These are phyloP conservation scores for Troides helena DNA, from an alignment of 2,888 invertebrate species.

Conservation along the genomic window DNA sequence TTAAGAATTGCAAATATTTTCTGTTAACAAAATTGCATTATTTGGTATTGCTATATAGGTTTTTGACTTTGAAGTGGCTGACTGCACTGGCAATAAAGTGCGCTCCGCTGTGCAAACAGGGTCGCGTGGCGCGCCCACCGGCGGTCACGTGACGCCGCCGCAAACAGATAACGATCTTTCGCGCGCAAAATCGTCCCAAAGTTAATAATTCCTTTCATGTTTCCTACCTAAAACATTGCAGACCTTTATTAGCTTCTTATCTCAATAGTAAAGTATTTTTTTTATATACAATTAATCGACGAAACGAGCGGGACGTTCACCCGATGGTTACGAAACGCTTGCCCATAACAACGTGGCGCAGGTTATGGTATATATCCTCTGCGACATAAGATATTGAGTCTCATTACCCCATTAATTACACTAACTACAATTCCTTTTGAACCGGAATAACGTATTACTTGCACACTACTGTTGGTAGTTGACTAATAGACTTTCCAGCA, in stretches of 20 bases:
- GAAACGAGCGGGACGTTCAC: no score
- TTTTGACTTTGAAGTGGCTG: constrained; percentile 26
- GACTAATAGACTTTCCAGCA: no score
- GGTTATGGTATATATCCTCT: no score
- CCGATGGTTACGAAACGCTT: no score
- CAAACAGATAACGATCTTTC: constrained; percentile 63
- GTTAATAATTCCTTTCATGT: constrained; percentile 30
- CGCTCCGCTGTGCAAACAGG: constrained; percentile 60
- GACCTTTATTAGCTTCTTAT: neutral
- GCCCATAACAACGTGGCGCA: no score
- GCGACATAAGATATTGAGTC: no score
- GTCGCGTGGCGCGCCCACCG: constrained; percentile 63
- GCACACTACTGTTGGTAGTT: no score
- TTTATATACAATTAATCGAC: no score
- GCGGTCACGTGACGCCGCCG: constrained; percentile 59
- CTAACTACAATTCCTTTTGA: no score
- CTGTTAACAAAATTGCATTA: neutral
- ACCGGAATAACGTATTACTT: no score
- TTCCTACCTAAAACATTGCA: neutral
- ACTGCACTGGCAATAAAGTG: constrained; percentile 65
- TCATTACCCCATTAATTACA: no score
- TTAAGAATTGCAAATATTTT: no score
- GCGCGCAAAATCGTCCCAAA: constrained; percentile 68
- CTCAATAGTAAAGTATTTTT: neutral
- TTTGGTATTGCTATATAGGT: neutral